These are phyloP conservation scores for Diabrotica undecimpunctata DNA, from an alignment of 1,140 invertebrate species.

Conservation along the genomic window DNA sequence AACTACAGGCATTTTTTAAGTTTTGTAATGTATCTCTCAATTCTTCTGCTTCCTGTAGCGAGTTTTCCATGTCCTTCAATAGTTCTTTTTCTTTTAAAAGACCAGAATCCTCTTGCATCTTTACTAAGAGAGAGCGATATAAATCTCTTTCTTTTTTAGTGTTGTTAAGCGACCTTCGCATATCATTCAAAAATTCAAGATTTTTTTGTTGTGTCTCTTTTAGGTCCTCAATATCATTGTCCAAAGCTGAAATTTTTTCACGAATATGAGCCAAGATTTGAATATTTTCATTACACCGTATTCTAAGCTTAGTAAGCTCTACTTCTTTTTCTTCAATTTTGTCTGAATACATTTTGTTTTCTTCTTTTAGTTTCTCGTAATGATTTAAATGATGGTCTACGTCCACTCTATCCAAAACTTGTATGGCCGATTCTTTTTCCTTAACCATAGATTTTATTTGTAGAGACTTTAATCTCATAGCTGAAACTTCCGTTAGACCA, in stretches of 20 bases:
- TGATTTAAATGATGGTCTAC: conserved; percentile 38
- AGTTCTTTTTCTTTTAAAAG: conserved; percentile 26
- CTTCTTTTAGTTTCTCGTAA: conserved; percentile 40
- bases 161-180: conserved; percentile 17
- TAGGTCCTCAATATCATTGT: conserved; percentile 21
- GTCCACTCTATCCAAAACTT: conserved; percentile 29
- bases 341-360: conserved; percentile 42
- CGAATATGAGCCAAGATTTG: conserved; percentile 42
- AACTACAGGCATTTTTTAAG: conserved; percentile 22
- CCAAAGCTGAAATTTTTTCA: conserved; percentile 39
- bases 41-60: conserved; percentile 13
- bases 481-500: conserved; percentile 26
- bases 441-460: conserved; percentile 28
- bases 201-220: not conserved
- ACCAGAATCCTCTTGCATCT: conserved; percentile 26
- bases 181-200: not conserved
- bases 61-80: conserved; percentile 27
- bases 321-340: conserved; percentile 46
- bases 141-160: conserved; percentile 21
- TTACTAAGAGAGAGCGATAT: conserved; percentile 17
- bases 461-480: conserved; percentile 32
- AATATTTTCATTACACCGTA: conserved; percentile 34
- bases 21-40: conserved; percentile 11
- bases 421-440: conserved; percentile 27
- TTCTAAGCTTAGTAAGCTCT: conserved; percentile 37